A percentile compares a stretch with the other conserved stretches of the same genome.
These are phyloP conservation scores for Centrocercus urophasianus DNA, from an alignment of 2,113 vertebrate genomes.

Conservation along the genomic window DNA sequence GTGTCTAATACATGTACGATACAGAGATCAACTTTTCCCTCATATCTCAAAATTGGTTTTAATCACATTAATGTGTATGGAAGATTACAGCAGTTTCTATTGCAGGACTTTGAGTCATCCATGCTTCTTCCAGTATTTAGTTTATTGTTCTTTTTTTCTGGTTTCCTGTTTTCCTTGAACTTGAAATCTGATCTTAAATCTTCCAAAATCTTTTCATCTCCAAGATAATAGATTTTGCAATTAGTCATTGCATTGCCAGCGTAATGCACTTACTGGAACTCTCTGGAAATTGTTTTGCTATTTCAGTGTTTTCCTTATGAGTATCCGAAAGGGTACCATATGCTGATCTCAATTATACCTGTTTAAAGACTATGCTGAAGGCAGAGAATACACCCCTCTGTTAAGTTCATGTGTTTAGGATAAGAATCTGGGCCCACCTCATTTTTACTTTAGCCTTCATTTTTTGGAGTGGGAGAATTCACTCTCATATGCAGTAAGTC, in stretches of 20 bases:
- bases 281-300: not conserved
- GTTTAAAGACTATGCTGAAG: not conserved
- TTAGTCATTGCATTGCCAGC: constrained; percentile 39
- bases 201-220: constrained; percentile 55
- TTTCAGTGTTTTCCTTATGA: not conserved
- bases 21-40: not conserved
- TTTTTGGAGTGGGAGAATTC: not conserved
- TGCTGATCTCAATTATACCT: not conserved
- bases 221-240: constrained; percentile 43
- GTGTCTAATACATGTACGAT: not conserved
- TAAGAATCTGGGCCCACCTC: not conserved
- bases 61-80: not conserved
- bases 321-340: not conserved
- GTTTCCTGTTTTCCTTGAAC: constrained; percentile 37
- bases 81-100: constrained; percentile 29
- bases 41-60: not conserved
- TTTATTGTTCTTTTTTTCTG: constrained; percentile 26
- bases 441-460: not conserved
- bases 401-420: not conserved
- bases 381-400: not conserved
- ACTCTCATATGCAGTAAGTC: not conserved
- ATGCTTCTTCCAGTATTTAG: constrained; percentile 33
- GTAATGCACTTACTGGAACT: constrained; percentile 35
- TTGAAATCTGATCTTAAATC: constrained; percentile 50
- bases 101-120: constrained; percentile 49